phyloP scores from a whole-genome alignment of 2,113 vertebrate species.

The Paracyprichromis sp. region DNA sequence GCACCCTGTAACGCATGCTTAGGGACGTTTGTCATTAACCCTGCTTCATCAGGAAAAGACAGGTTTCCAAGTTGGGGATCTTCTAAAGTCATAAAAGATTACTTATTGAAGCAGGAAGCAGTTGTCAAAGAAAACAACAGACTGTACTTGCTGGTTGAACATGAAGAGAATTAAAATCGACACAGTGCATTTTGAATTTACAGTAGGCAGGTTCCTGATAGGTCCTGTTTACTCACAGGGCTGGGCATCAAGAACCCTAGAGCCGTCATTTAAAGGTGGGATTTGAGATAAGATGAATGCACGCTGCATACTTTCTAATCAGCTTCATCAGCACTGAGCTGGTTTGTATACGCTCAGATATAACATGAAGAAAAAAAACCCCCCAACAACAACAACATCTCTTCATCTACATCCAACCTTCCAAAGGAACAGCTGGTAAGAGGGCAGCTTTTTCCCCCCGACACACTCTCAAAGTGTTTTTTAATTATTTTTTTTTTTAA shows the following conservation, averaged over 20 bases:
- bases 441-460: accelerated
- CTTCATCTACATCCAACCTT: not conserved
- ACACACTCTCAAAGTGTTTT: not conserved
- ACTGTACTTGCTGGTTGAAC: not conserved
- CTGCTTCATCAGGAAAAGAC: not conserved
- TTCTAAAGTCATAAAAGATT: not conserved
- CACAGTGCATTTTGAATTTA: not conserved
- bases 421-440: not conserved
- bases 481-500: accelerated
- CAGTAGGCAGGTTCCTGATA: not conserved
- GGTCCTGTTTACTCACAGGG: not conserved
- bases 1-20: not conserved
- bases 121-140: not conserved
- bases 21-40: not conserved
- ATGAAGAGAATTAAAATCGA: not conserved
- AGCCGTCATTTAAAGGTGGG: not conserved
- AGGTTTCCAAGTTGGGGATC: not conserved
- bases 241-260: not conserved
- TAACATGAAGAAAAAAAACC: not conserved
- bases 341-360: not conserved
- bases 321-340: not conserved
- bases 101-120: not conserved
- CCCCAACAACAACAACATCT: not conserved
- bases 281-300: not conserved
- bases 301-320: not conserved